A percentile compares a stretch with the other conserved stretches of the same genome.
These are phyloP conservation scores for Rhynchonycteris naso DNA, from an alignment of 2,797 vertebrate genomes.

Conservation along the genomic window DNA sequence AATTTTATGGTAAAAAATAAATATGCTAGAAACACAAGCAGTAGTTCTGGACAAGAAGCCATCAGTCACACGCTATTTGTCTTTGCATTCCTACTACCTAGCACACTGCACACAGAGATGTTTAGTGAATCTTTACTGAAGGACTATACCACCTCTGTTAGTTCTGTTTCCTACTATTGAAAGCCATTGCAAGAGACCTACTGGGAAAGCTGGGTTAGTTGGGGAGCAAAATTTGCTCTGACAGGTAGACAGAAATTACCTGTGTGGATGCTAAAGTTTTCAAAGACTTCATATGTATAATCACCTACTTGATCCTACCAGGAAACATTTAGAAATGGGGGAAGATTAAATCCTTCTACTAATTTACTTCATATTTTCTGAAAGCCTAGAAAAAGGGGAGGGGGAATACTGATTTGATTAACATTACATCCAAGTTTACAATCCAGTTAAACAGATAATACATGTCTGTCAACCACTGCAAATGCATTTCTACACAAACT, in stretches of 20 bases:
- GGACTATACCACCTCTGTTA: neutral
- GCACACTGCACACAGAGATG: neutral
- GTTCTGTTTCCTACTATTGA: neutral
- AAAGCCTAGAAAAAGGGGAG: neutral
- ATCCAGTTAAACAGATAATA: conserved; percentile 15
- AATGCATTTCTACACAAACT: conserved; percentile 3
- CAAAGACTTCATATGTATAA: neutral
- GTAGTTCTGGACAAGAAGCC: neutral
- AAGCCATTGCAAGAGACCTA: neutral
- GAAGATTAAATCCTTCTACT: neutral
- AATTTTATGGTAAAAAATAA: neutral
- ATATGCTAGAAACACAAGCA: neutral
- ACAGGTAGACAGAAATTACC: neutral
- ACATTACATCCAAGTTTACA: neutral
- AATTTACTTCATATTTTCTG: neutral
- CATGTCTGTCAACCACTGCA: neutral
- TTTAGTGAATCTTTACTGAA: neutral
- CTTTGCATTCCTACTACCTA: neutral
- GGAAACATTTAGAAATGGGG: neutral
- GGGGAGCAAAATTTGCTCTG: neutral
- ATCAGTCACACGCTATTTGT: neutral
- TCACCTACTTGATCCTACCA: neutral
- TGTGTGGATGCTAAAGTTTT: neutral
- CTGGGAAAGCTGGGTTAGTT: neutral
- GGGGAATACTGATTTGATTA: neutral